Percentiles rank a stretch among this genome's conserved stretches.
Conservation (phyloP, 2,797 vertebrate genomes). For the Centropyge bicolor region DNA sequence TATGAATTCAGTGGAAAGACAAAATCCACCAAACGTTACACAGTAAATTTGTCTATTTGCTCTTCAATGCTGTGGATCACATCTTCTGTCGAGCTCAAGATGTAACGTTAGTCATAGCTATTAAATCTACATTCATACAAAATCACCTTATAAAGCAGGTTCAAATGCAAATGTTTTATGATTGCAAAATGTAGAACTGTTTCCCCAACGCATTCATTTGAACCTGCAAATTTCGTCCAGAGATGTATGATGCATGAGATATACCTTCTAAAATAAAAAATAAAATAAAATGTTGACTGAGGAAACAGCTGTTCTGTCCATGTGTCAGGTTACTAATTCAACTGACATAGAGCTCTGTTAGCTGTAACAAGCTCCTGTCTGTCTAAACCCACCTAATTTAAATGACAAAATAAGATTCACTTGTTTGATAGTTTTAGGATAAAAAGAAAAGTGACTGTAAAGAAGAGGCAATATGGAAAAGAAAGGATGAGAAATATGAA, state of each 20-base stretch:
- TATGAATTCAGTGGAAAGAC: not conserved
- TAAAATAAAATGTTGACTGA: too few species aligned
- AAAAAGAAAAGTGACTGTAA: not conserved
- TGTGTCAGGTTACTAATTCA: not conserved
- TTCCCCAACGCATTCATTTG: not conserved
- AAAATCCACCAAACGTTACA: not conserved
- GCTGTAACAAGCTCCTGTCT: not conserved
- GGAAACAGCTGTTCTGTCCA: not conserved
- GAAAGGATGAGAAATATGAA: not conserved
- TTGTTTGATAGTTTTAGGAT: not conserved
- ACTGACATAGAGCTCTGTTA: too few species aligned
- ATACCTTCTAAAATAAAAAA: too few species aligned
- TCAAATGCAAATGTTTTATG: not conserved
- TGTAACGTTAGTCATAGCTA: not conserved
- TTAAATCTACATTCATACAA: constrained; percentile 5
- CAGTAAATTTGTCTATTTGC: not conserved
- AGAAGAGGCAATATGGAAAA: not conserved
- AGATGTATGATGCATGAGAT: too few species aligned
- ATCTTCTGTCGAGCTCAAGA: not conserved
- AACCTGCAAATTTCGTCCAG: not conserved
- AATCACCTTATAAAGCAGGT: constrained; percentile 5
- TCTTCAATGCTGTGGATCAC: not conserved
- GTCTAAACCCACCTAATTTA: not conserved
- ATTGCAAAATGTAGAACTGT: not conserved
- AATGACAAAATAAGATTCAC: not conserved